A percentile compares a stretch with the other conserved stretches of the same genome.
Conservation (phyloP, 2,797 vertebrate species). For the Pogonophryne albipinna region DNA sequence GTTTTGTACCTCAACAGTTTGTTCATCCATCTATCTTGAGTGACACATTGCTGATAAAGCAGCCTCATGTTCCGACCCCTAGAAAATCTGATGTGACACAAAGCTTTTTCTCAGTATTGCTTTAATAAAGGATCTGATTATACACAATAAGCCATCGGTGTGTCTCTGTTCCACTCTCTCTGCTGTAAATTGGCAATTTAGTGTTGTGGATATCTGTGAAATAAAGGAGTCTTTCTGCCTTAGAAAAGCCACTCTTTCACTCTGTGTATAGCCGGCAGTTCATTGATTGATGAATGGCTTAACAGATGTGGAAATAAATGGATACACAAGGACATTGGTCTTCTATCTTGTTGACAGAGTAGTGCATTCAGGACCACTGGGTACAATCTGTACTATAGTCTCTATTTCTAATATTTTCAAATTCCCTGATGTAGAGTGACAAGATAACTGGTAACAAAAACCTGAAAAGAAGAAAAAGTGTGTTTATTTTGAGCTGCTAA, state of each 20-base stretch:
- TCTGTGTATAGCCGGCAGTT: conserved; percentile 60
- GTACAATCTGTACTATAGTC: conserved; percentile 41
- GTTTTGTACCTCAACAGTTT: conserved; percentile 25
- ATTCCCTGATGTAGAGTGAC: conserved; percentile 48
- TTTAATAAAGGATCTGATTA: conserved; percentile 72
- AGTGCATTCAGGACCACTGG: conserved; percentile 31
- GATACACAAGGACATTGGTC: conserved; percentile 64
- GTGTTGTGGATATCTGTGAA: conserved; percentile 78
- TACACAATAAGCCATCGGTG: conserved; percentile 66
- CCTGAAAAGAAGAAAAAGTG: conserved; percentile 7
- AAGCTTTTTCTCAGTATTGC: conserved; percentile 47
- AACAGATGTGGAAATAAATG: conserved; percentile 78
- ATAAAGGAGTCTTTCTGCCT: conserved; percentile 64
- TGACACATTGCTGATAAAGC: conserved; percentile 57
- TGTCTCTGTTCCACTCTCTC: conserved; percentile 54
- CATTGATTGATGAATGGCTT: conserved; percentile 82
- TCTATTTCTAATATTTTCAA: conserved; percentile 49
- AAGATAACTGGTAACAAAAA: conserved; percentile 20
- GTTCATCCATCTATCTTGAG: conserved; percentile 37
- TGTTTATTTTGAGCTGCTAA: not conserved
- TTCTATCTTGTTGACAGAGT: conserved; percentile 50
- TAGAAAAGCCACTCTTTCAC: conserved; percentile 56
- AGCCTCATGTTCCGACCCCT: conserved; percentile 35
- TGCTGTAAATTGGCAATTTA: conserved; percentile 79
- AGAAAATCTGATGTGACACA: conserved; percentile 44